These are phyloP conservation scores for Ictalurus furcatus DNA, from an alignment of 2,113 vertebrate genomes.

Conservation along the genomic window DNA sequence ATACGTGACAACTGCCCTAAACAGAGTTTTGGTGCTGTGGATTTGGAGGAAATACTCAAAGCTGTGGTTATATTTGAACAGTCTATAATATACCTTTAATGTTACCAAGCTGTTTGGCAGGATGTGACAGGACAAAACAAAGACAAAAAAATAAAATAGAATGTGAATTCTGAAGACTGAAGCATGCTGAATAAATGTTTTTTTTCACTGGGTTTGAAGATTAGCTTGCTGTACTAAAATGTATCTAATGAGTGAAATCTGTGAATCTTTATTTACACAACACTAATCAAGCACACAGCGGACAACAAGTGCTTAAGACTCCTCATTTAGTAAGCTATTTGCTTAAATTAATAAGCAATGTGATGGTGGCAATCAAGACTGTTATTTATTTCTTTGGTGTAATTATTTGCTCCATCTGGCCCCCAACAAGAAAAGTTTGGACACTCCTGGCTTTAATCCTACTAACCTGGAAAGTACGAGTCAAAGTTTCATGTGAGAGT, in stretches of 20 bases:
- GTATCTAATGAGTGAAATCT: conserved; percentile 13
- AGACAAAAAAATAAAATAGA: background rate
- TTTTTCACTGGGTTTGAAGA: background rate
- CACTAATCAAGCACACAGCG: conserved; percentile 4
- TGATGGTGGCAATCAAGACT: background rate
- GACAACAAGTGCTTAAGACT: background rate
- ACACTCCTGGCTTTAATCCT: background rate
- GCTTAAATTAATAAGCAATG: background rate
- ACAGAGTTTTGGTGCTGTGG: background rate
- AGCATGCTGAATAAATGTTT: background rate
- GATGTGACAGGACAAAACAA: background rate
- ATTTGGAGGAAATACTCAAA: background rate
- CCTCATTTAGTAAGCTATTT: background rate
- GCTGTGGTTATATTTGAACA: background rate
- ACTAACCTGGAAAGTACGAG: background rate
- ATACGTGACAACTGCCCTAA: background rate
- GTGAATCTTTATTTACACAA: background rate
- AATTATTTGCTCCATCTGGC: background rate
- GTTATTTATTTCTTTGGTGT: background rate
- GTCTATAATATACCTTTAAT: background rate
- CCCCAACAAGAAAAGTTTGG: background rate
- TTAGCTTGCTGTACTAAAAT: background rate
- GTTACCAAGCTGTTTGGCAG: background rate
- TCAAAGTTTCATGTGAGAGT: background rate
- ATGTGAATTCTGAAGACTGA: background rate